These are phyloP conservation scores for Synergus laeviventris DNA, from an alignment of 2,888 invertebrate genomes.

Conservation along the genomic window DNA sequence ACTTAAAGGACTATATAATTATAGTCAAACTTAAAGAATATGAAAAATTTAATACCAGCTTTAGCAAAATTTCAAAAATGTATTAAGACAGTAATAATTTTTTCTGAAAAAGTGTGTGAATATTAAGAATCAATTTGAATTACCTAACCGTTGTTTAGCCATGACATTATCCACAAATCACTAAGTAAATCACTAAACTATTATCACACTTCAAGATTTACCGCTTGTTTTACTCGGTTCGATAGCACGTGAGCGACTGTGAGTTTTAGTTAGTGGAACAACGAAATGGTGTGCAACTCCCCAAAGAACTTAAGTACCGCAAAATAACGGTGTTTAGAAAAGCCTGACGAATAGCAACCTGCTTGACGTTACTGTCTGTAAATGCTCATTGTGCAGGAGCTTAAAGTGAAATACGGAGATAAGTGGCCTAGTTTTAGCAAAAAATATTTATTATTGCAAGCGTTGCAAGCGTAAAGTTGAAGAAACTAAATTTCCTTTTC, in stretches of 20 bases:
- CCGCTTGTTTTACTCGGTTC: constrained; percentile 32
- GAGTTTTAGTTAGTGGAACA: constrained; percentile 40
- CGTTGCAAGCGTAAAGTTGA: too few species aligned
- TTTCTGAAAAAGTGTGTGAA: neutral
- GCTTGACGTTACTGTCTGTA: neutral
- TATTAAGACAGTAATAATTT: neutral
- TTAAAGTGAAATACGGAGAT: too few species aligned
- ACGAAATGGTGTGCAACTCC: constrained; percentile 26
- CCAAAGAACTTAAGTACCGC: constrained; percentile 13
- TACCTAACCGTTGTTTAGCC: constrained; percentile 38
- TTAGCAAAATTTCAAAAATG: neutral
- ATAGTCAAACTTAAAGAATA: too few species aligned
- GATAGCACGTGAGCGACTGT: constrained; percentile 38
- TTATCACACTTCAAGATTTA: constrained; percentile 15
- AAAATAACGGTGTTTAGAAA: constrained; percentile 18
- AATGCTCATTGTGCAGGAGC: neutral
- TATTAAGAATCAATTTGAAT: neutral
- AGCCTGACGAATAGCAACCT: neutral
- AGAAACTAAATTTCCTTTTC: too few species aligned
- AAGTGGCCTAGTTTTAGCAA: too few species aligned
- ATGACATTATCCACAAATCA: constrained; percentile 37
- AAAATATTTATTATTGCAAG: too few species aligned
- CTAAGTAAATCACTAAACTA: constrained; percentile 10
- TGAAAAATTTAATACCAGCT: too few species aligned
- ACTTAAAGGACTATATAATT: too few species aligned